Base-by-base conservation (phyloP, 2,113 vertebrate genomes). In the Alectura lathami region DNA sequence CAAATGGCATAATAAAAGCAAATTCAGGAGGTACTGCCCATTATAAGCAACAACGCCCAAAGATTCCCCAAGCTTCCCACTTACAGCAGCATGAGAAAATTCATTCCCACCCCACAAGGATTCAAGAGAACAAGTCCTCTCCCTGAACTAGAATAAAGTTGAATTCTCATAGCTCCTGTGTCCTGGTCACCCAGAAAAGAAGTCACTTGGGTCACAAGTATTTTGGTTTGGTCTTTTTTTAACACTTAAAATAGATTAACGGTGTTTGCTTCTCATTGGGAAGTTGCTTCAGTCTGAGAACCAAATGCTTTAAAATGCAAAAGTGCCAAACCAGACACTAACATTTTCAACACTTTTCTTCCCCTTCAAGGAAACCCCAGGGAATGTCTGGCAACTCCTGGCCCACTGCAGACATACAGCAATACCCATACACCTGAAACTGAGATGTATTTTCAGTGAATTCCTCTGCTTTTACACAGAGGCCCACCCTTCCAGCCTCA, bases 71-170 rank as follows among this genome's bases (percentile, higher is more conserved):
- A 53, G 63, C 89, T 91, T 94, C 95, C 96, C 83, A 90, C 85
- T 94, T 94, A 84, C 64, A 94, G 66, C 83, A 94, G 91, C 89
- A 78, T 57, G 81, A 95, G 89, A 92, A 95, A 85, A 48, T 64
- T 45, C 92, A 90, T 94, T 95, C 92, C 86, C 76, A 93, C 86
- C 92, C 94, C 96, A 95, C 92, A 86, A 83, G 73, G 88, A 56
- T 87, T 88, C 43, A 82, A 79, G 78, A 73, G 92, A 83, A 91
- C 79, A 88, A 89, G 66, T 86, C 88, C 67, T 83, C 70, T 85
- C 88, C 77, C 85, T 85, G 32, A 76, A 80, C 67, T 66, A 53
- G 67, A 21, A 29, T 59, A 90, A 94, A 95, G 83, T 86, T 83
- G 79, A 92, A 81, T 84, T 93, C 92, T 94, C 86, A 93, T 67